Evolutionary conservation across 2,113 vertebrate genomes (phyloP).

Genomic region (Arenaria interpres): DNA sequence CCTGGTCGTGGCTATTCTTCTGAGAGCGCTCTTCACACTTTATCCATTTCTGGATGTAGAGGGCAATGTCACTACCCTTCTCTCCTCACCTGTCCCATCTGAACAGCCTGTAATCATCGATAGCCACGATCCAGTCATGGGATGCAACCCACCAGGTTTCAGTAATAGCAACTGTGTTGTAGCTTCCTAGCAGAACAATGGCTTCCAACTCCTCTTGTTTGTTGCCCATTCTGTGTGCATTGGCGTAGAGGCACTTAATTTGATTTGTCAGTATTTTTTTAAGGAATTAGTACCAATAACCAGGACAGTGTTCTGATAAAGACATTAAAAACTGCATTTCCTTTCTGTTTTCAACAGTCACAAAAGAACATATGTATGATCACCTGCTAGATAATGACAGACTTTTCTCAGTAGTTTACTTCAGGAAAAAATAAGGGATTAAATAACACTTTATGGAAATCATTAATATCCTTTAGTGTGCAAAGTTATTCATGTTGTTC

Average conservation of each 20-base stretch:
- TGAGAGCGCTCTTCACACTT: no score
- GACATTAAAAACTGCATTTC: not conserved
- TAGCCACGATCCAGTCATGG: not conserved
- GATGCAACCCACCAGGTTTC: not conserved
- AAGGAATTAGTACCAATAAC: not conserved
- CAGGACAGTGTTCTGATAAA: not conserved
- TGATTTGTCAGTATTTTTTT: not conserved
- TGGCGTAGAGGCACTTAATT: not conserved
- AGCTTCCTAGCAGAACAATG: not conserved
- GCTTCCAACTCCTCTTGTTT: not conserved
- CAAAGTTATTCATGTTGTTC: not conserved
- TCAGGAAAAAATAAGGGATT: not conserved
- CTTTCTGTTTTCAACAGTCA: not conserved
- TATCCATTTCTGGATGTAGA: not conserved
- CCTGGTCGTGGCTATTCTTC: not conserved
- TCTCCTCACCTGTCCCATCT: not conserved
- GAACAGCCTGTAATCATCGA: not conserved
- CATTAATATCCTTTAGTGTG: not conserved
- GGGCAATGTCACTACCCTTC: not conserved
- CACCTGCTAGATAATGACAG: not conserved
- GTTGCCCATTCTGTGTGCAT: not conserved
- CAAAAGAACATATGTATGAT: not conserved
- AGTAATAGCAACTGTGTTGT: not conserved
- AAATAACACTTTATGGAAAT: not conserved
- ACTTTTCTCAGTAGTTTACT: not conserved